Conservation (phyloP, 2,888 invertebrate genomes). For the Poecilus cupreus region DNA sequence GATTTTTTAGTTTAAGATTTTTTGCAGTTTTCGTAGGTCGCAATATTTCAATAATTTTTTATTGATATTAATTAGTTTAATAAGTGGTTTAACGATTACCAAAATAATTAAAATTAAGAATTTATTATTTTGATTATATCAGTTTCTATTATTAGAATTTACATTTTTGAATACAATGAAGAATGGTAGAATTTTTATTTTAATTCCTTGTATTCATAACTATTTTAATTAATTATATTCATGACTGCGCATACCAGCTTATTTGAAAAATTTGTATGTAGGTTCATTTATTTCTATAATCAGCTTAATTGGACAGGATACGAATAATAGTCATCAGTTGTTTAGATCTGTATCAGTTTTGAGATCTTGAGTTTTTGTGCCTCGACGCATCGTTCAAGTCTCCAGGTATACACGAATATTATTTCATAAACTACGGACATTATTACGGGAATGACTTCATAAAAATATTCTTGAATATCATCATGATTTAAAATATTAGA, state of each 20-base stretch:
- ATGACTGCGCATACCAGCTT: slow-evolving; percentile 11
- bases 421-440: slow-evolving; percentile 2
- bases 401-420: background rate
- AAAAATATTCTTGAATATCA: too few species aligned
- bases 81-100: too few species aligned
- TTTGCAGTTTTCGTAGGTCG: too few species aligned
- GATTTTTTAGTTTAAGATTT: too few species aligned
- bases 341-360: slow-evolving; percentile 40
- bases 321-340: slow-evolving; percentile 31
- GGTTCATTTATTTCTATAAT: slow-evolving; percentile 26
- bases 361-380: slow-evolving; percentile 11
- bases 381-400: slow-evolving; percentile 28
- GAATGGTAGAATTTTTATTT: background rate
- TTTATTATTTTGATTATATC: too few species aligned
- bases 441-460: background rate
- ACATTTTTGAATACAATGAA: too few species aligned
- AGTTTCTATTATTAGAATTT: too few species aligned
- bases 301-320: slow-evolving; percentile 41
- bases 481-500: too few species aligned
- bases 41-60: too few species aligned
- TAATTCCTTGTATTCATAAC: background rate
- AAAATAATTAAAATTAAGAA: too few species aligned
- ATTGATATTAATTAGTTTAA: too few species aligned
- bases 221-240: slow-evolving; percentile 14
- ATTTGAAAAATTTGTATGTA: slow-evolving; percentile 44